These are phyloP conservation scores for Drosophila flavopinicola DNA, from an alignment of 2,888 invertebrate genomes.

Conservation along the genomic window DNA sequence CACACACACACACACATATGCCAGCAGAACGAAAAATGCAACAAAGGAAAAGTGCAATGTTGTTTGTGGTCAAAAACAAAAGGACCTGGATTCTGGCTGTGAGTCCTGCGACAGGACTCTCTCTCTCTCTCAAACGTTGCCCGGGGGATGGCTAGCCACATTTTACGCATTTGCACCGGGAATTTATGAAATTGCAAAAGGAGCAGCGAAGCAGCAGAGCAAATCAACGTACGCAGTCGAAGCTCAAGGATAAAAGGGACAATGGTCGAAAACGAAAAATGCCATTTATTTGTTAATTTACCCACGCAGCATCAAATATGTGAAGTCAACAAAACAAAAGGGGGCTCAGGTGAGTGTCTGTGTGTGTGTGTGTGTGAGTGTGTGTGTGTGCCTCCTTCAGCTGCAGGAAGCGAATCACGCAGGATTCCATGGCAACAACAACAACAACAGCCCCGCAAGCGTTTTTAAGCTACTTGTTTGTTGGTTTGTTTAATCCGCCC, in stretches of 20 bases:
- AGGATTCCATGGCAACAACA: slow-evolving; percentile 45
- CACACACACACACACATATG: background rate
- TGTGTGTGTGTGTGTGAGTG: too few species aligned
- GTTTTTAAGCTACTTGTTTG: slow-evolving; percentile 77
- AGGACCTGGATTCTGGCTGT: slow-evolving; percentile 16
- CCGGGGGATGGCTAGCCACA: slow-evolving; percentile 49
- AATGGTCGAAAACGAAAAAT: slow-evolving; percentile 51
- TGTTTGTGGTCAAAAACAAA: slow-evolving; percentile 70
- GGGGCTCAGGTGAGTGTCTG: slow-evolving; percentile 15
- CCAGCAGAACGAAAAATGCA: slow-evolving; percentile 49
- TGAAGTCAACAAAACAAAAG: slow-evolving; percentile 57
- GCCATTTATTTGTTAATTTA: slow-evolving; percentile 78
- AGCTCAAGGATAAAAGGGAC: slow-evolving; percentile 29
- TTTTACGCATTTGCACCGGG: slow-evolving; percentile 69
- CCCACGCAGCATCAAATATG: slow-evolving; percentile 75
- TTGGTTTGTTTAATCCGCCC: slow-evolving; percentile 72
- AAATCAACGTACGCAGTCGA: slow-evolving; percentile 50
- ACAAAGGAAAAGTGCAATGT: slow-evolving; percentile 66
- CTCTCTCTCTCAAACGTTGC: slow-evolving; percentile 18
- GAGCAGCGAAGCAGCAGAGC: slow-evolving; percentile 32
- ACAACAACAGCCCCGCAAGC: slow-evolving; percentile 29
- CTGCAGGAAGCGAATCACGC: slow-evolving; percentile 19
- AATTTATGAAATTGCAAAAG: slow-evolving; percentile 71
- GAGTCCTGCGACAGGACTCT: slow-evolving; percentile 10
- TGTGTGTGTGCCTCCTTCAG: too few species aligned